Conservation (phyloP, 92 coral and sea anemone species). For the Diadumene lineata region DNA sequence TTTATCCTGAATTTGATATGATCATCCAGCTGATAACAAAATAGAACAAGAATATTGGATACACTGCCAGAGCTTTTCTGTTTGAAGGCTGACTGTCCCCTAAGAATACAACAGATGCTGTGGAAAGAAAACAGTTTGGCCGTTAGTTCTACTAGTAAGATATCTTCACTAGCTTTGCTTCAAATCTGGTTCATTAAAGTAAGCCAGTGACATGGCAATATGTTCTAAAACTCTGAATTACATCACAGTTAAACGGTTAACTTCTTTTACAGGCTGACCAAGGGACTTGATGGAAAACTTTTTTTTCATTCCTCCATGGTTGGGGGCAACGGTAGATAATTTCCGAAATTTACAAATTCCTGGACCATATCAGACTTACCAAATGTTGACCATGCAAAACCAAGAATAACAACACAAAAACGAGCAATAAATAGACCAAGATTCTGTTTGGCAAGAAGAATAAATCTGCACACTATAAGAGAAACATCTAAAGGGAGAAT, state of each 20-base stretch:
- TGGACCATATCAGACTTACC: too few species aligned
- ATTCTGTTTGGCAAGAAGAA: conserved; percentile 79
- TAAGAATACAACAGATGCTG: conserved; percentile 89
- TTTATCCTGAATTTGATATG: conserved; percentile 86
- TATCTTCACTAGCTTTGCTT: too few species aligned
- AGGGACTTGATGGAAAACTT: too few species aligned
- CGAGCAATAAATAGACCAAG: conserved; percentile 73
- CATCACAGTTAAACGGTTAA: too few species aligned
- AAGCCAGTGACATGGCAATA: too few species aligned
- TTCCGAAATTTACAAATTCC: too few species aligned
- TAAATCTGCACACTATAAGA: conserved; percentile 78
- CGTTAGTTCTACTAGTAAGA: not conserved
- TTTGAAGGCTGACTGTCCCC: conserved; percentile 98
- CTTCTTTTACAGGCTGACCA: too few species aligned
- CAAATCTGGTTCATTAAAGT: too few species aligned
- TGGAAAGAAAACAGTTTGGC: conserved; percentile 15
- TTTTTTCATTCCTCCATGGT: too few species aligned
- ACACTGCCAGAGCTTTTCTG: conserved; percentile 98
- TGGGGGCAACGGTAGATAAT: too few species aligned
- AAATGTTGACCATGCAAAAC: conserved; percentile 96
- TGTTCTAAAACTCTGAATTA: too few species aligned
- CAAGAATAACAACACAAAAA: conserved; percentile 80
- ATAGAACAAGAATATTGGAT: conserved; percentile 92
- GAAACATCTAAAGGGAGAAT: conserved; percentile 88
- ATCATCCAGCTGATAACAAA: conserved; percentile 99